Base-by-base conservation (phyloP, 2,888 invertebrate genomes). In the Drosophila neotestacea region DNA sequence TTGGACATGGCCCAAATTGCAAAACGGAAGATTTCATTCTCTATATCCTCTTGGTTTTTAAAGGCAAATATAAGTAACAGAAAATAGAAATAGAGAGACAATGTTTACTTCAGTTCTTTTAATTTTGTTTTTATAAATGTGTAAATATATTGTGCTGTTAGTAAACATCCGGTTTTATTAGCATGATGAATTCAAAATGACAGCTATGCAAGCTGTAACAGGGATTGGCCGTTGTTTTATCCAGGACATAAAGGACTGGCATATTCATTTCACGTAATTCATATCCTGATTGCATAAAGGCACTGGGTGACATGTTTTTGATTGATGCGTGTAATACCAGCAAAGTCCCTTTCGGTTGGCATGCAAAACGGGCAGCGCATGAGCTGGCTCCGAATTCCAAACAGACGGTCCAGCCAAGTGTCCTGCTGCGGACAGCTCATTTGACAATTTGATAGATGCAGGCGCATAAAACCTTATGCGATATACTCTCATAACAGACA, bases 401-500 rank as follows among this genome's bases (percentile, higher is more conserved):
- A n/a, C 32, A 41, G 55, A 48, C 50, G 27, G 9, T 47, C 52
- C 65, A 51, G 16, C 11, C 56, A 34, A 66, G 69, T 73, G 64
- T 67, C 73, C 64, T 65, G 64, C 36, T 72, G 83, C 64, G 82
- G 82, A 84, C 79, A 87, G 85, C 80, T 82, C 82, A 85, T 83
- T 85, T 88, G 88, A 84, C 88, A 85, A 88, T 85, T 82, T 84
- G 84, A 84, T 84, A 85, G 77, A 84, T 84, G 85, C 88, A 62
- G 65, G 47, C 62, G 32, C 68, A 73, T 76, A 74, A 70, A 74
- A 60, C 44, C 59, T 42, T 56, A 32, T 46, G 54, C 54, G 67
- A 52, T 46, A 55, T 42, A 54, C 39, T 36, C 52, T 38, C 28
- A 9, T 10, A 10, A 27, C 39, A 10, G 13, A 44, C 30, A 46